These are phyloP conservation scores for Erythrocercus mccallii DNA, from an alignment of 2,113 vertebrate species.

Conservation along the genomic window DNA sequence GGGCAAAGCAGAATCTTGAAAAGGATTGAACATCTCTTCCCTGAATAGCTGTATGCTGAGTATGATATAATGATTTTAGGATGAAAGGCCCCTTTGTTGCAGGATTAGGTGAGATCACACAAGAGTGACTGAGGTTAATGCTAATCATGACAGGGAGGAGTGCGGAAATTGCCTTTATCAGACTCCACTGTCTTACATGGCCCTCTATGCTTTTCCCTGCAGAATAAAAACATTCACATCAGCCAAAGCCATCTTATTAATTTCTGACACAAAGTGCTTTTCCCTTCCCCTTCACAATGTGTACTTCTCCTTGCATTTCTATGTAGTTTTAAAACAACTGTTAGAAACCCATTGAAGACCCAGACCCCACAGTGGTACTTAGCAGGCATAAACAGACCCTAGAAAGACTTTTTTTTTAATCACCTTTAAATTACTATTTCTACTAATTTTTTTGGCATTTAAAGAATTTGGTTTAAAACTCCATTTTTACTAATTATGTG, in stretches of 20 bases:
- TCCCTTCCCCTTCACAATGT: neutral
- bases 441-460: neutral
- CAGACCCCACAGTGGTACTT: neutral
- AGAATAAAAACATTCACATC: neutral
- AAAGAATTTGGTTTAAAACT: neutral
- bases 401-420: neutral
- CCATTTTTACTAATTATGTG: neutral
- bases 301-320: neutral
- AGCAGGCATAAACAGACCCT: neutral
- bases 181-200: neutral
- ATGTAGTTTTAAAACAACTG: neutral
- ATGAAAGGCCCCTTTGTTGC: neutral
- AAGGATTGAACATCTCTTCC: neutral
- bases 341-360: neutral
- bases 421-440: neutral
- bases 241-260: neutral
- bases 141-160: neutral
- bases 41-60: neutral
- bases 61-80: neutral
- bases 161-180: neutral
- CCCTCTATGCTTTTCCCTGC: neutral
- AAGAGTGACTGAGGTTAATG: neutral
- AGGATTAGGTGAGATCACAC: neutral
- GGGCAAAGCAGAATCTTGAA: neutral
- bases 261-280: neutral